These are phyloP conservation scores for Coptodon rendalli DNA, from an alignment of 2,113 vertebrate genomes.

Conservation along the genomic window DNA sequence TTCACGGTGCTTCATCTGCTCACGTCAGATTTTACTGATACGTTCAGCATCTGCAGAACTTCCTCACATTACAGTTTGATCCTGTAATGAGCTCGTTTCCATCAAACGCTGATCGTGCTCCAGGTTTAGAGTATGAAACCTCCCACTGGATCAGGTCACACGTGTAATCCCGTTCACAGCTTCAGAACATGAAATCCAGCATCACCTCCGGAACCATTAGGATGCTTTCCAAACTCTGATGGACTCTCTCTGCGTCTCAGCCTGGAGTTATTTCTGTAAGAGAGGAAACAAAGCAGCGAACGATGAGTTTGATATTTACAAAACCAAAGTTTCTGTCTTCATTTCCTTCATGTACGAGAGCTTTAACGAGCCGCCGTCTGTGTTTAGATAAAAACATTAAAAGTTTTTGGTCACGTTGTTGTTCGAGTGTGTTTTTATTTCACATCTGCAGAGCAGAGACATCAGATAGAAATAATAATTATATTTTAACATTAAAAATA, in stretches of 20 bases:
- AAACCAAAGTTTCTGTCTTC: background rate
- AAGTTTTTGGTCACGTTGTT: background rate
- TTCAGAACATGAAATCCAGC: background rate
- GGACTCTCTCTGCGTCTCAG: background rate
- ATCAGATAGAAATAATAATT: rapidly evolving
- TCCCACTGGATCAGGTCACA: background rate
- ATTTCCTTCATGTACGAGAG: rapidly evolving
- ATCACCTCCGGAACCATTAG: background rate
- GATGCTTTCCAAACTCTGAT: background rate
- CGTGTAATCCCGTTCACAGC: background rate
- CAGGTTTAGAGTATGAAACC: background rate
- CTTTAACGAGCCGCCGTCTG: background rate
- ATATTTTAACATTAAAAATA: rapidly evolving
- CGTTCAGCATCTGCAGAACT: background rate
- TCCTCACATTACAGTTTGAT: background rate
- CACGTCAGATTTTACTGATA: background rate
- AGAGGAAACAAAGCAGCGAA: rapidly evolving
- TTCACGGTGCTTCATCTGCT: background rate
- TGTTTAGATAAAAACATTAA: background rate
- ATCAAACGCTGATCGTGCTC: background rate
- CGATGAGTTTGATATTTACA: background rate
- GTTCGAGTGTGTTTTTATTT: background rate
- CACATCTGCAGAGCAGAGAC: background rate
- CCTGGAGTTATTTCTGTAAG: background rate
- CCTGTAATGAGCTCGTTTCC: background rate